These are phyloP conservation scores for Galeopsomyia nigrocyanea DNA, from an alignment of 2,888 invertebrate species.

Conservation along the genomic window DNA sequence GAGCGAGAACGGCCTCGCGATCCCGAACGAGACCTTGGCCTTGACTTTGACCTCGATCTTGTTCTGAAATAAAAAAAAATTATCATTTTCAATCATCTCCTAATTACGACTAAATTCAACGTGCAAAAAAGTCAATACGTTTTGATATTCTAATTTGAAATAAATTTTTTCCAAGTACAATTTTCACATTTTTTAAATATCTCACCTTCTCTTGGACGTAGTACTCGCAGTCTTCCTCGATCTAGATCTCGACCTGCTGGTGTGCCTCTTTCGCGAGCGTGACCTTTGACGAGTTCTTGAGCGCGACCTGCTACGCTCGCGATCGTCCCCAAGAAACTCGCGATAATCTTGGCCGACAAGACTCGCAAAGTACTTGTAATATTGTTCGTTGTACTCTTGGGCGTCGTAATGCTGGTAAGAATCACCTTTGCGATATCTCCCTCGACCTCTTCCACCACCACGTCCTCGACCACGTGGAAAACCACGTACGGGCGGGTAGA, in stretches of 20 bases:
- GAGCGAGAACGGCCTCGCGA: slow-evolving; percentile 28
- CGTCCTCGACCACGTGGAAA: slow-evolving; percentile 27
- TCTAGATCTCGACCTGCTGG: slow-evolving; percentile 53
- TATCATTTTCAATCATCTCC: slow-evolving; percentile 52
- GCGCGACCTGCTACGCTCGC: slow-evolving; percentile 55
- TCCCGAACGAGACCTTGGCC: slow-evolving; percentile 51
- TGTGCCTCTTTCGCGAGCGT: slow-evolving; percentile 47
- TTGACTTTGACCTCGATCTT: slow-evolving; percentile 55
- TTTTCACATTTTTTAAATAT: no score
- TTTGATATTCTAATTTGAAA: no score
- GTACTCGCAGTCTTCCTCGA: slow-evolving; percentile 34
- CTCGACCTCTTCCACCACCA: slow-evolving; percentile 16
- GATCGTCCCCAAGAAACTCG: slow-evolving; percentile 69
- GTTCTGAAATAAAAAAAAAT: slow-evolving; percentile 43
- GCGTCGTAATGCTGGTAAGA: slow-evolving; percentile 57
- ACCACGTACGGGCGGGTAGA: slow-evolving; percentile 57
- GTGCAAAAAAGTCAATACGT: no score
- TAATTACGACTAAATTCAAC: no score
- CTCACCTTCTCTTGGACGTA: no score
- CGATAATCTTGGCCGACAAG: slow-evolving; percentile 73
- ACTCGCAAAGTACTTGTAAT: slow-evolving; percentile 75
- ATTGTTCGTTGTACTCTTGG: slow-evolving; percentile 69
- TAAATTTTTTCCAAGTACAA: no score
- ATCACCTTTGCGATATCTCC: slow-evolving; percentile 52
- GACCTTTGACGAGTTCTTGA: slow-evolving; percentile 52